Percentiles rank a stretch among this genome's conserved stretches.
Evolutionary conservation across 2,888 invertebrate species (phyloP).

Genomic region (Clivina fossor): DNA sequence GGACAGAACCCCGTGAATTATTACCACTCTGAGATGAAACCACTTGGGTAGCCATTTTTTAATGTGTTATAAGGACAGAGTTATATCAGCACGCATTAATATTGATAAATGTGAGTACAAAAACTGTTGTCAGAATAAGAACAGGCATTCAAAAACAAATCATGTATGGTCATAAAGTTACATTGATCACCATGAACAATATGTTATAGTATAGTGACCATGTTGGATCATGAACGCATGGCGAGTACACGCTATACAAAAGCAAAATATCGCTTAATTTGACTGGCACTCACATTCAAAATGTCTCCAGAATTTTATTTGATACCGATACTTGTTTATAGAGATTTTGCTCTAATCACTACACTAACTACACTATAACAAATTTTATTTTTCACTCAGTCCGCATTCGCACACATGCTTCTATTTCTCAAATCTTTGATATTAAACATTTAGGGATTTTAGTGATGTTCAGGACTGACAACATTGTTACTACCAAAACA

Average conservation of each 20-base stretch:
- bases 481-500: slow-evolving; percentile 26
- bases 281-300: slow-evolving; percentile 24
- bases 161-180: too few relatives aligned
- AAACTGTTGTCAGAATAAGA: slow-evolving; percentile 11
- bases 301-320: slow-evolving; percentile 12
- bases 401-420: slow-evolving; percentile 31
- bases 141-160: slow-evolving; percentile 8
- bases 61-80: slow-evolving; percentile 34
- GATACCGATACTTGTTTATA: slow-evolving; percentile 21
- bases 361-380: slow-evolving; percentile 33
- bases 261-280: slow-evolving; percentile 24
- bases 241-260: slow-evolving; percentile 42
- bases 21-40: slow-evolving; percentile 43
- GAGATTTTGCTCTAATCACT: slow-evolving; percentile 25
- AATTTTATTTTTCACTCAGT: slow-evolving; percentile 30
- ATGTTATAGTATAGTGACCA: slow-evolving; percentile 51
- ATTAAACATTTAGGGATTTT: slow-evolving; percentile 26
- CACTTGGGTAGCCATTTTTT: slow-evolving; percentile 48
- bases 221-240: slow-evolving; percentile 54
- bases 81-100: slow-evolving; percentile 22
- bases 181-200: slow-evolving; percentile 46
- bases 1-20: slow-evolving; percentile 29
- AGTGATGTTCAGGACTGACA: slow-evolving; percentile 16
- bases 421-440: slow-evolving; percentile 30
- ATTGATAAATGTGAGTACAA: slow-evolving; percentile 9